These are phyloP conservation scores for Isurus oxyrinchus DNA, from an alignment of 2,113 vertebrate genomes.

Conservation along the genomic window DNA sequence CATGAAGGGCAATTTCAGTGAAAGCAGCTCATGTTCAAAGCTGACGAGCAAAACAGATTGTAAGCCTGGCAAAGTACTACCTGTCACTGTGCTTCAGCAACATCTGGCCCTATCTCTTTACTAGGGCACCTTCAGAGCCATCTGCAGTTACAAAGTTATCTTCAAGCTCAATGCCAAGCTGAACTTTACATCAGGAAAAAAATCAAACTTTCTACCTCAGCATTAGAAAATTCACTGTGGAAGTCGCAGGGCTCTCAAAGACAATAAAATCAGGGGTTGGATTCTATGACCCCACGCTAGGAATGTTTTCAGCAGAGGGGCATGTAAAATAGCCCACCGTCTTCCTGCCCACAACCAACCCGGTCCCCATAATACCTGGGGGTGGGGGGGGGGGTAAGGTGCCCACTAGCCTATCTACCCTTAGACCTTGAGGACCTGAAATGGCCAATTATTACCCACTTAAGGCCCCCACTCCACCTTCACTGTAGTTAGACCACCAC, in stretches of 20 bases:
- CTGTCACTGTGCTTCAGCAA: slow-evolving; percentile 49
- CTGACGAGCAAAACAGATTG: slow-evolving; percentile 46
- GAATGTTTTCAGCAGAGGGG: too few relatives aligned
- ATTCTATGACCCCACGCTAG: too few relatives aligned
- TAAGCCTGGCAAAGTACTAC: slow-evolving; percentile 53
- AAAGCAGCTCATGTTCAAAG: slow-evolving; percentile 42
- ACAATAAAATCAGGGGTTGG: background rate
- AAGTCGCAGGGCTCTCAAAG: background rate
- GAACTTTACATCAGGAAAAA: background rate
- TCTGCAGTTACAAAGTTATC: background rate
- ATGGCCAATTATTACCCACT: too few relatives aligned
- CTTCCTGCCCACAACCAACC: too few relatives aligned
- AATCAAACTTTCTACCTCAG: background rate
- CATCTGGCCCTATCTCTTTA: slow-evolving; percentile 46
- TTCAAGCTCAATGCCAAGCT: slow-evolving; percentile 7
- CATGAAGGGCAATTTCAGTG: slow-evolving; percentile 41
- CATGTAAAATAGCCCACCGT: too few relatives aligned
- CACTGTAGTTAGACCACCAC: background rate
- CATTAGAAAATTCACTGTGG: background rate
- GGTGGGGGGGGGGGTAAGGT: too few relatives aligned
- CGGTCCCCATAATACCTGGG: too few relatives aligned
- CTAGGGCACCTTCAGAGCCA: slow-evolving; percentile 44
- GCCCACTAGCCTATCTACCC: too few relatives aligned
- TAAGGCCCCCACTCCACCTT: too few relatives aligned
- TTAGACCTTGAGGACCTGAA: too few relatives aligned